phyloP scores from a whole-genome alignment of 2,113 vertebrate genomes.

The Oryctolagus cuniculus region DNA sequence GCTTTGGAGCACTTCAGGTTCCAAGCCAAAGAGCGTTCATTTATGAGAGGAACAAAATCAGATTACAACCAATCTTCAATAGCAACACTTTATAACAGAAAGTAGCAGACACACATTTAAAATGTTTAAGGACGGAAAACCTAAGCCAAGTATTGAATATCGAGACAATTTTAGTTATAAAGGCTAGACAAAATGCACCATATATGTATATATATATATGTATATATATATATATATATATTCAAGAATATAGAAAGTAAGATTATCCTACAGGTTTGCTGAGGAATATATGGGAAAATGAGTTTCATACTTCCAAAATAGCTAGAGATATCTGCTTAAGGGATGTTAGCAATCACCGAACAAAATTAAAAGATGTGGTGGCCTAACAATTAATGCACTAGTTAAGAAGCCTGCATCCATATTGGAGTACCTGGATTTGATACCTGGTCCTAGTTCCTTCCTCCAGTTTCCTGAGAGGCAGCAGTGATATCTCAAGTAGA shows the following conservation, averaged over 20 bases:
- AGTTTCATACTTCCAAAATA: background rate
- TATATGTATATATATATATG: background rate
- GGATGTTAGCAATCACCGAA: background rate
- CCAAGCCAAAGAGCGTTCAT: background rate
- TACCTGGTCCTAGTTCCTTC: too few species aligned
- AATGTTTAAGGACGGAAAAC: background rate
- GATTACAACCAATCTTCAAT: background rate
- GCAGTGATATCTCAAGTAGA: too few species aligned
- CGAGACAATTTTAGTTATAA: background rate
- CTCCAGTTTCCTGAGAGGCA: too few species aligned
- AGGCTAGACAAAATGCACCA: background rate
- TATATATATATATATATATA: too few species aligned
- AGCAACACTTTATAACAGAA: background rate
- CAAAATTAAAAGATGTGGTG: too few species aligned
- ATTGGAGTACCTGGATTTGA: too few species aligned
- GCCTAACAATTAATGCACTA: too few species aligned
- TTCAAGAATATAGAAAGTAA: background rate
- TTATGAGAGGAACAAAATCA: background rate
- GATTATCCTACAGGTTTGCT: background rate
- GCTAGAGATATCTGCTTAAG: background rate
- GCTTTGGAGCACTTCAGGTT: too few species aligned
- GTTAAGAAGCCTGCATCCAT: too few species aligned
- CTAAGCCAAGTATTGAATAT: background rate
- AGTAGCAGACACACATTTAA: background rate
- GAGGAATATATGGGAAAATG: background rate